Evolutionary conservation across 1,140 invertebrate species (phyloP), one percentile per base, ranked within the genome.

Genomic region (Heliconius hermathena): DNA sequence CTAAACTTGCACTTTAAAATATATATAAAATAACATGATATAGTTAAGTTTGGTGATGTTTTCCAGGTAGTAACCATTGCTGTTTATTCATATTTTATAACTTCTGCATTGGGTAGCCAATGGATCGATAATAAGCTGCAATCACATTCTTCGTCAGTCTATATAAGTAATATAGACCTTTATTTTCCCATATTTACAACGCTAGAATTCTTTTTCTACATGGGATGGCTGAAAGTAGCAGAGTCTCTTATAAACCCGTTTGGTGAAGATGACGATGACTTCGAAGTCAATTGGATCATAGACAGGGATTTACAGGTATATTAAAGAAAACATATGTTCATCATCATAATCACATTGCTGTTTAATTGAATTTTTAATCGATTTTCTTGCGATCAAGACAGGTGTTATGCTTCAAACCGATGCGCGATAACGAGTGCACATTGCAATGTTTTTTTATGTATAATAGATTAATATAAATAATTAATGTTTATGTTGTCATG

Each of bases 171-270:
- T 86, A 96, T 97, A 76, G 97, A 98, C 87, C 95, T 98, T 9
- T 98, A 98, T 89, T 97, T 99, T 88, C 98, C 98, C 0, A 94
- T 99, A 82, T 99, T 99, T 89, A 98, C 97, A 1, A 96, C 97
- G 1, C 94, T 99, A 66, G 95, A 98, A 86, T 98, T 98, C 86
- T 97, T 97, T 89, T 97, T 98, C 93, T 98, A 98, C 88, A 97
- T 98, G 96, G 98, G 98, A n/a, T 98, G 98, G 98, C 93, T 98
- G 36, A 98, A 98, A 95, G 97, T 98, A 49, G 97, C 97, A 1
- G 98, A 98, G 90, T 96, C 96, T 26, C 92, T 98, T 33, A 97
- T 98, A 38, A 98, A 98, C 91, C 98, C 97, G 0, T 99, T 98
- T 89, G 98, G 98, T 1, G 98, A 98, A 94, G 98, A 99, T 87